Base-by-base conservation (phyloP, 2,113 vertebrate genomes). In the Cygnus buccinator region DNA sequence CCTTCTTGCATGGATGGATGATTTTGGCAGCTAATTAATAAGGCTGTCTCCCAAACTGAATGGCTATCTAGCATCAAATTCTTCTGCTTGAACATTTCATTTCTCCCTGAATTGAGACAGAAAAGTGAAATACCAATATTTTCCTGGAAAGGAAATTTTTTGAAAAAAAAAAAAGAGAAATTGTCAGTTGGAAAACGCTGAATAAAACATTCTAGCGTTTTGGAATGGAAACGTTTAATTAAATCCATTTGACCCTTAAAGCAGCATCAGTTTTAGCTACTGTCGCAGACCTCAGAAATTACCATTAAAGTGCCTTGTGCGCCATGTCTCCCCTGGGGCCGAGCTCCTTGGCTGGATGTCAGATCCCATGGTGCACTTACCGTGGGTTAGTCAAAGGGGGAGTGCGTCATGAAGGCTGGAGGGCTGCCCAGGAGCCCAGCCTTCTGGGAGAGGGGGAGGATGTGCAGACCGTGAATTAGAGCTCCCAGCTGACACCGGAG, bases 151-250 rank as follows among this genome's bases (percentile, higher is more conserved):
- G 59, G 74, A 87, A 43, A 13, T 72, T 87, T 93, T 93, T 82
- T 4, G 39, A 11, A 37, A 43, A 95, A 91, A 95, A 91, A 41
- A 52, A 28, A 52, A 29, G 57, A 85, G 44, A 83, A 84, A 43
- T 52, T 85, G 44, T 77, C 82, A 67, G n/a, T 72, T 94, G 77
- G 62, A 95, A 94, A 94, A 83, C 3, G 8, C 74, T 50, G 87
- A 85, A 95, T 91, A 93, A 93, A 95, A 76, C 76, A 25, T 87
- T 95, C 71, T 76, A 91, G 62, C 28, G 31, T 93, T 97, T 96
- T 93, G 84, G 91, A 96, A 95, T 96, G 93, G 94, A 97, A 97
- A 95, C 68, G 46, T 95, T 94, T 95, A 95, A 94, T 96, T 96
- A 96, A 94, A 97, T 94, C 93, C 94, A 82, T 94, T 95, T 96